phyloP scores from a whole-genome alignment of 2,888 invertebrate species.

The Spodoptera littoralis region DNA sequence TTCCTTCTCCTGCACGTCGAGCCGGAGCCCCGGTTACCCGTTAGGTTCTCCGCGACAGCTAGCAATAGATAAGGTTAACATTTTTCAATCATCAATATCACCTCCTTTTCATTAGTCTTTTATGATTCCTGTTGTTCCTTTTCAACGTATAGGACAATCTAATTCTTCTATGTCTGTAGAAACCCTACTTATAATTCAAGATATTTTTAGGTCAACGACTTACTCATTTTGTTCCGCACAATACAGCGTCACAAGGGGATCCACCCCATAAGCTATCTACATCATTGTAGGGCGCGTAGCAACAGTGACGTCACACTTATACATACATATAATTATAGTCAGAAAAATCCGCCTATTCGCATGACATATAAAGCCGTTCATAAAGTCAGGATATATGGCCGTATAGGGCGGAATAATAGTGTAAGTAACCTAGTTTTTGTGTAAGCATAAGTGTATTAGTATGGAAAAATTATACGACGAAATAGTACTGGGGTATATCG shows the following conservation, averaged over 20 bases:
- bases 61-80: no score
- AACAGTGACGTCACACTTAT: constrained; percentile 48
- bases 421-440: constrained; percentile 29
- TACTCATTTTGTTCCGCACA: background rate
- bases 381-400: constrained; percentile 31
- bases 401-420: constrained; percentile 19
- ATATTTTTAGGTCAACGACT: no score
- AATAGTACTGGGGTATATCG: background rate
- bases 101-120: no score
- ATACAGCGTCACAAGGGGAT: background rate
- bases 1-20: no score
- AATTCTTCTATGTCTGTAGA: no score
- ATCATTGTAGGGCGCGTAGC: constrained; percentile 32
- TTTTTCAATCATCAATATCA: no score
- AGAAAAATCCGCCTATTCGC: constrained; percentile 43
- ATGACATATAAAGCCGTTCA: constrained; percentile 32
- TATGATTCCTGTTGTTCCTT: no score
- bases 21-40: no score
- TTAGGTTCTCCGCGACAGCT: no score
- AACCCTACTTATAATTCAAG: no score
- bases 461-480: background rate
- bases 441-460: background rate
- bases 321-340: constrained; percentile 25
- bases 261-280: constrained; percentile 9
- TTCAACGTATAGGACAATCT: no score